Evolutionary conservation across 2,888 invertebrate species (phyloP).

Genomic region (Abrostola tripartita): DNA sequence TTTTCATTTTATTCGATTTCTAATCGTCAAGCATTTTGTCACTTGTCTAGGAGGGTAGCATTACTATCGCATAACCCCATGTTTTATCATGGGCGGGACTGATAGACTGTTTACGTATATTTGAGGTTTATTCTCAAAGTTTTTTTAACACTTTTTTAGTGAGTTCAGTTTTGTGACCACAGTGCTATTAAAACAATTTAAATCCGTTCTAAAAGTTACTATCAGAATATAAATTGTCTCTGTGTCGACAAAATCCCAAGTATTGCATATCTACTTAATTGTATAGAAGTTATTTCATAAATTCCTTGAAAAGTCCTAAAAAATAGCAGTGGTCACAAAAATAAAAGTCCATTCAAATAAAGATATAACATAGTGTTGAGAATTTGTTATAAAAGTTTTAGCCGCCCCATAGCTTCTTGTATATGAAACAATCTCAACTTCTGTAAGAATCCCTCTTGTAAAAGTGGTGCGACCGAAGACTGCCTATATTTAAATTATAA

Average conservation of each 20-base stretch:
- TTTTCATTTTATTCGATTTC: too few relatives aligned
- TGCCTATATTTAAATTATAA: too few relatives aligned
- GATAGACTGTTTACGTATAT: slow-evolving; percentile 15
- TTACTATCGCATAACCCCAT: too few relatives aligned
- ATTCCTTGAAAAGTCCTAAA: too few relatives aligned
- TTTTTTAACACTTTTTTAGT: slow-evolving; percentile 29
- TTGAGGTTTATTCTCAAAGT: slow-evolving; percentile 36
- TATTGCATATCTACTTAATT: neutral
- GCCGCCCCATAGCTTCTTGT: slow-evolving; percentile 43
- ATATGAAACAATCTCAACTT: slow-evolving; percentile 11
- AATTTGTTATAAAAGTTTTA: slow-evolving; percentile 40
- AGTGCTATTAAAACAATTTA: neutral
- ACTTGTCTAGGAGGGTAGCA: too few relatives aligned
- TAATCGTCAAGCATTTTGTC: too few relatives aligned
- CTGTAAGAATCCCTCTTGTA: slow-evolving; percentile 7
- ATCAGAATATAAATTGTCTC: too few relatives aligned
- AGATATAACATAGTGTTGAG: slow-evolving; percentile 29
- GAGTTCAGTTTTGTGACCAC: slow-evolving; percentile 38
- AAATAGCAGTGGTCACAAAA: slow-evolving; percentile 28
- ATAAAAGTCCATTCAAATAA: slow-evolving; percentile 7
- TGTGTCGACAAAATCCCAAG: neutral
- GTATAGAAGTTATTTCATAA: neutral
- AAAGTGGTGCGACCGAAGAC: slow-evolving; percentile 39
- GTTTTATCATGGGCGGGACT: neutral
- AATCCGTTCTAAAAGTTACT: too few relatives aligned